These are phyloP conservation scores for Syndactyla subalaris DNA, from an alignment of 2,797 vertebrate species.

Conservation along the genomic window DNA sequence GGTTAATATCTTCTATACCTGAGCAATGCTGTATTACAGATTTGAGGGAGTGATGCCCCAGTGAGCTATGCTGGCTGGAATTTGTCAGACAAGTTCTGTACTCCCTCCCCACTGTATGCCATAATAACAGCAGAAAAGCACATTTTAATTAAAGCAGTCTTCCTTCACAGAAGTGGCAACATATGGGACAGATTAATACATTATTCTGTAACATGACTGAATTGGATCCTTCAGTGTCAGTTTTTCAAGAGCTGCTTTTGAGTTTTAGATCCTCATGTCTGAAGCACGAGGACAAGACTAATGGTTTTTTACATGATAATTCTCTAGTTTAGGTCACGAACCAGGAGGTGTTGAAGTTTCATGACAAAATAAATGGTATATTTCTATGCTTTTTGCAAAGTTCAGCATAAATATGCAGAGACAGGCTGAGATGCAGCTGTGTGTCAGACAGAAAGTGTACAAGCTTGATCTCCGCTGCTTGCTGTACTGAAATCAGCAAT, in stretches of 20 bases:
- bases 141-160: neutral
- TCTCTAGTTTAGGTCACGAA: neutral
- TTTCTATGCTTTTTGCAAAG: neutral
- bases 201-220: neutral
- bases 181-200: neutral
- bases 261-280: neutral
- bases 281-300: neutral
- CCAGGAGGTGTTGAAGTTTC: neutral
- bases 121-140: neutral
- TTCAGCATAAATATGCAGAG: rapidly evolving
- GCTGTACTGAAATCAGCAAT: neutral
- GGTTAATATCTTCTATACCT: neutral
- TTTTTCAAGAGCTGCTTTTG: neutral
- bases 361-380: neutral
- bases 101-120: neutral
- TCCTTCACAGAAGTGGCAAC: neutral
- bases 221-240: neutral
- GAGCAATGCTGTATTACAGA: neutral
- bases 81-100: neutral
- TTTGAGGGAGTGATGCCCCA: neutral
- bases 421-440: neutral
- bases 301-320: neutral
- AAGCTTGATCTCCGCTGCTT: neutral
- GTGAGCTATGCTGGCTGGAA: neutral
- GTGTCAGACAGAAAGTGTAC: neutral